Conservation (phyloP, 2,888 invertebrate species). For the Tetheella fluctuosa region DNA sequence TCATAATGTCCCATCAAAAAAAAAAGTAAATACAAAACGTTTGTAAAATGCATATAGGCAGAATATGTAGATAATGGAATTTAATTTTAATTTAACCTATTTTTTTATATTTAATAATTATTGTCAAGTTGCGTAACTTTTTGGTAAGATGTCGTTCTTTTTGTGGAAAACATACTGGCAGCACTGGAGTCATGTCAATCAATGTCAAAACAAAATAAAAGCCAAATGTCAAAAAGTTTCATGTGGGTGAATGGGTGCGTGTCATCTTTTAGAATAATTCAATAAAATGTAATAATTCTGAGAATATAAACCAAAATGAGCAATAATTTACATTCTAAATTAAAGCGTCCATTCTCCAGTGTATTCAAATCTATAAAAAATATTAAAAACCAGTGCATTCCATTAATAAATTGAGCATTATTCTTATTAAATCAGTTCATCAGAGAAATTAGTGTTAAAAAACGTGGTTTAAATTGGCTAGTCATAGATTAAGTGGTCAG, state of each 20-base stretch:
- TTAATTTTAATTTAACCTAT: no score
- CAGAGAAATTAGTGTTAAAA: background rate
- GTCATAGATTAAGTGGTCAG: slow-evolving; percentile 19
- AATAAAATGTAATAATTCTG: slow-evolving; percentile 14
- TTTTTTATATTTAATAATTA: no score
- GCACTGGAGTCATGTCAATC: no score
- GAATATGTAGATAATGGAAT: no score
- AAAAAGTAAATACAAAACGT: no score
- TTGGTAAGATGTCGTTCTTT: no score
- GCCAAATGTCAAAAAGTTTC: slow-evolving; percentile 2
- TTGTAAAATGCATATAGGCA: no score
- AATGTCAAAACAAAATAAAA: background rate
- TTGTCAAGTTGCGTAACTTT: no score
- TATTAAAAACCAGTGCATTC: slow-evolving; percentile 1
- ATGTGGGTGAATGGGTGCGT: background rate
- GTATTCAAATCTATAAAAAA: background rate
- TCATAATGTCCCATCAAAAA: no score
- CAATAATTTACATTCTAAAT: slow-evolving; percentile 24
- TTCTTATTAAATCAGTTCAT: background rate
- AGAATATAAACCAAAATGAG: slow-evolving; percentile 40
- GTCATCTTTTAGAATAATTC: background rate
- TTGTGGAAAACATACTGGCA: background rate
- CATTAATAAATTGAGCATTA: background rate
- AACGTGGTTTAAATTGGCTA: slow-evolving; percentile 17
- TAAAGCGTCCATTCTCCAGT: background rate